Evolutionary conservation across 2,113 vertebrate genomes (phyloP).

Genomic region (Cnemophilus loriae): DNA sequence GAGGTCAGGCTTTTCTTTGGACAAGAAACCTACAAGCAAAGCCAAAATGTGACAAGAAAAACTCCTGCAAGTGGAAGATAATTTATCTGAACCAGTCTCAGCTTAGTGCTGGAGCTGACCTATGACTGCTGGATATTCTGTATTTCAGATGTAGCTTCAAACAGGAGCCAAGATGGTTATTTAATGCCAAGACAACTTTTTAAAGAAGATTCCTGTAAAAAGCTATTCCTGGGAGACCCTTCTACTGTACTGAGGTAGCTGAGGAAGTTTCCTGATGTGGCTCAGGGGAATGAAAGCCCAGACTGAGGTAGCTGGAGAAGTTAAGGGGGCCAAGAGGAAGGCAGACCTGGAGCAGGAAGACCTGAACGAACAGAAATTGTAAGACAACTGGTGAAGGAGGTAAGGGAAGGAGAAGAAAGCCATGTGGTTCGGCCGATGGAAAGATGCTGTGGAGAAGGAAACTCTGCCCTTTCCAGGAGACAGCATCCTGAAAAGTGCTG

Average conservation of each 20-base stretch:
- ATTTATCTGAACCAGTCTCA: background rate
- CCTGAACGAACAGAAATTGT: background rate
- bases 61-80: background rate
- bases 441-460: background rate
- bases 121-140: background rate
- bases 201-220: background rate
- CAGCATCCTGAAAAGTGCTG: background rate
- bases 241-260: background rate
- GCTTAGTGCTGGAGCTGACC: background rate
- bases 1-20: slow-evolving; percentile 14
- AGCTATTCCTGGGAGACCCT: background rate
- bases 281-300: background rate
- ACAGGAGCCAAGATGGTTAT: background rate
- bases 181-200: background rate
- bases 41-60: slow-evolving; percentile 16
- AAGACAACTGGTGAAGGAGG: background rate
- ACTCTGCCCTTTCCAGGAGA: background rate
- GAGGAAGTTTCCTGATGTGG: background rate
- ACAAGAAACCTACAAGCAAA: background rate
- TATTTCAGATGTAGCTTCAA: background rate
- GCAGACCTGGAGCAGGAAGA: background rate
- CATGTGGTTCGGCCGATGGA: background rate
- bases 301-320: background rate
- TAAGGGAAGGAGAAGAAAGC: background rate
- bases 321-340: background rate